These are phyloP conservation scores for Acleris sparsana DNA, from an alignment of 2,888 invertebrate species.

Conservation along the genomic window DNA sequence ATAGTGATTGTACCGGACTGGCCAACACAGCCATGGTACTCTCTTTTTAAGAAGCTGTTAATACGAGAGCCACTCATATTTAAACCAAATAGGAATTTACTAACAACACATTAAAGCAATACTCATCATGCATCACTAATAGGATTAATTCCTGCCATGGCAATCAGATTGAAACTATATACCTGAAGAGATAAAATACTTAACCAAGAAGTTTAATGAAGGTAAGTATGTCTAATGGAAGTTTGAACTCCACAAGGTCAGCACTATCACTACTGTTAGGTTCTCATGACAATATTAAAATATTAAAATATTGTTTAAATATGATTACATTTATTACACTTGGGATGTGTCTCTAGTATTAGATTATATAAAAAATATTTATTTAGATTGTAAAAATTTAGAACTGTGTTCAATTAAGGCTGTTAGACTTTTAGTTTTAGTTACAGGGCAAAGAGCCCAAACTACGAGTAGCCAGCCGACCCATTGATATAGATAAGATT, in stretches of 20 bases:
- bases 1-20: not conserved
- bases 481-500: constrained; percentile 8
- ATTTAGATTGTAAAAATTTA: not conserved
- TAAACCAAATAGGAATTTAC: too few relatives aligned
- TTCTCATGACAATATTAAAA: not conserved
- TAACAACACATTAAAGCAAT: not conserved
- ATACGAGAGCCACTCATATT: not conserved
- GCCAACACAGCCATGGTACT: not conserved
- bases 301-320: not conserved
- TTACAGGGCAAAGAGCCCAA: constrained; percentile 25
- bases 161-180: not conserved
- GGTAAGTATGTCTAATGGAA: not conserved
- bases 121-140: not conserved
- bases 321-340: not conserved
- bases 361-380: not conserved
- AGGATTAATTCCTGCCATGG: not conserved
- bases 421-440: not conserved
- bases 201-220: not conserved
- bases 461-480: too few relatives aligned
- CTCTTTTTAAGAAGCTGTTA: not conserved
- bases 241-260: not conserved
- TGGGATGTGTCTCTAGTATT: not conserved
- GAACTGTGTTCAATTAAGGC: not conserved
- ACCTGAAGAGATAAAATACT: not conserved
- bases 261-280: not conserved